Evolutionary conservation across 2,113 vertebrate genomes (phyloP), one percentile per base, ranked within the genome.

Genomic region (Benitochromis conjunctus): DNA sequence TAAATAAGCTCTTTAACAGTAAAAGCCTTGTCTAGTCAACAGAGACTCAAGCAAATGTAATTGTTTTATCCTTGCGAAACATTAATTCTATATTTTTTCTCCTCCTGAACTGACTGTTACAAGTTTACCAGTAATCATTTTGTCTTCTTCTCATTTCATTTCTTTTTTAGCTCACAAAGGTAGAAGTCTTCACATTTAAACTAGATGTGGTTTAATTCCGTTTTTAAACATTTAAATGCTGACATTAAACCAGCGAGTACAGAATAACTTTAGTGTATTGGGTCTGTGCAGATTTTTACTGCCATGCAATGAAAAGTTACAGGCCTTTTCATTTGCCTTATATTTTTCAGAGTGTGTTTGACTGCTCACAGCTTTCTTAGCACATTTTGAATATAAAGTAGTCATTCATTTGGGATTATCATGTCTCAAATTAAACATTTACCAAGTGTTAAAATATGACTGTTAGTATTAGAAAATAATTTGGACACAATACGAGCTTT

Each of bases 1-100:
- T 41, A 56, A 56, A 56, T 34, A 71, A 46, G 26, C 46, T 76
- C 71, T 76, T 53, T 53, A 53, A 76, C 10, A 6, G 48, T 76
- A 76, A 76, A 53, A 53, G 4, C 26, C 46, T 31, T 51, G 43
- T 51, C 69, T 76, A 76, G 31, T 76, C 71, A 76, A 34, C 10
- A 0, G 53, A 51, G 41, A 19, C 43, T 48, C 43, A 7, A 14
- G 43, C 4, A 76, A 9, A 26, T 46, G 38, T 46, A 71, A 11
- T 24, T 24, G 24, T 56, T 56, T 56, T 24, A 56, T 56, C 21
- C 11, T 56, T 56, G 12, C 10, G 3, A 55, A 55, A 55, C 53
- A 55, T 18, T 55, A 56, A 24, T 13, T 56, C 3, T 6, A 6
- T 21, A 55, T 53, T 34, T 31, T 53, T 34, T 18, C 26, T 7